These are phyloP conservation scores for Pelecanoides urinatrix DNA, from an alignment of 2,113 vertebrate genomes.

Conservation along the genomic window DNA sequence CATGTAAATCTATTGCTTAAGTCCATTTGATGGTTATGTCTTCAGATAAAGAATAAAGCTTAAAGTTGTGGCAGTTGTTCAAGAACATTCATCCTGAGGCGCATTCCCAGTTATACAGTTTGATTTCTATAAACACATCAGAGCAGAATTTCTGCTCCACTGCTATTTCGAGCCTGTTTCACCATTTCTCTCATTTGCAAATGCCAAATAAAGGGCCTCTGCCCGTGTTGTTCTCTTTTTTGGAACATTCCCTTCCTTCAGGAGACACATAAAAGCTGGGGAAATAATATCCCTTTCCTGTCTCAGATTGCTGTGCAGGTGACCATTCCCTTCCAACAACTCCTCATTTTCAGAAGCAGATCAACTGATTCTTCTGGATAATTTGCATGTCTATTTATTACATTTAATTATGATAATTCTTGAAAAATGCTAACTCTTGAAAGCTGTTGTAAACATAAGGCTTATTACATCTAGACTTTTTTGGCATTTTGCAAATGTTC, in stretches of 20 bases:
- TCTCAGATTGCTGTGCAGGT: not conserved
- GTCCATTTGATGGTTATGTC: not conserved
- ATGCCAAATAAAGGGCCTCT: slow-evolving; percentile 12
- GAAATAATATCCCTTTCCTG: not conserved
- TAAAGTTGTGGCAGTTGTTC: not conserved
- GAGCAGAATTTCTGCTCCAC: not conserved
- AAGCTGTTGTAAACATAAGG: slow-evolving; percentile 49
- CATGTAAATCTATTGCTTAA: not conserved
- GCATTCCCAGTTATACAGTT: not conserved
- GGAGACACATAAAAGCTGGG: not conserved
- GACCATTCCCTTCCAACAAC: not conserved
- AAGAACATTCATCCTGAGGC: not conserved
- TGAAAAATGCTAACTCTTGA: slow-evolving; percentile 38
- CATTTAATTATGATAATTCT: slow-evolving; percentile 30
- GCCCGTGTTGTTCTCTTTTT: not conserved
- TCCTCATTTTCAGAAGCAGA: not conserved
- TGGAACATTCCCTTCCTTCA: slow-evolving; percentile 22
- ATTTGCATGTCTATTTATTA: slow-evolving; percentile 34
- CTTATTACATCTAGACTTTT: slow-evolving; percentile 12
- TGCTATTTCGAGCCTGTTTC: slow-evolving; percentile 19
- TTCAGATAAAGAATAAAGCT: not conserved
- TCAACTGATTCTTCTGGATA: not conserved
- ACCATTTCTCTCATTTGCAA: not conserved
- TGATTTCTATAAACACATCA: not conserved
- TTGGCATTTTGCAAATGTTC: slow-evolving; percentile 38